Evolutionary conservation across 2,888 invertebrate species (phyloP), one percentile per base, ranked within the genome.

Genomic region (Dysmachus trigonus): DNA sequence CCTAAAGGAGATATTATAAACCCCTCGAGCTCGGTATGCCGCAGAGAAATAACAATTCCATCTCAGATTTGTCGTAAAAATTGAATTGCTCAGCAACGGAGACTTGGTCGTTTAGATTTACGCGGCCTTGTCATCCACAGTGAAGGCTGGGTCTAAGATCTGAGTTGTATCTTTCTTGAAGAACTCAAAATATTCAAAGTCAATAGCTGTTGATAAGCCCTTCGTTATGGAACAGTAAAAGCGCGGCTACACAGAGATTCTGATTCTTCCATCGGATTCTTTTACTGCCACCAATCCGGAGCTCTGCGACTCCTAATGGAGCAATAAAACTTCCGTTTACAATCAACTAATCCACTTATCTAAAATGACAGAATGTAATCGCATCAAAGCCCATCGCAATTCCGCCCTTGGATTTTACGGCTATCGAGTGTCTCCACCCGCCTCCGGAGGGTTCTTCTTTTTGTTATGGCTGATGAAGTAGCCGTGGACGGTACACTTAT

Each of bases 321-420:
- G 74, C 87, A 85, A 87, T 87, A 87, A 87, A 87, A 87, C 74
- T 87, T 41, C 87, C 76, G 86, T 86, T 87, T 87, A 87, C 87
- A 87, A 86, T 85, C 81, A 86, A 81, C 87, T 87, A 87, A 87
- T 87, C 86, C 85, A 86, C 87, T 87, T 87, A 87, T 86, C 86
- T 85, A 72, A 85, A 87, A 87, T 85, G 86, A 86, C 87, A 87
- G 84, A 84, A 87, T 76, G 87, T 84, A 85, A 87, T 73, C 85
- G 86, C 72, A 85, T 85, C 83, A 72, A 41, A 41, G 71, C 83
- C 72, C 83, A 83, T 83, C 71, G 79, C 81, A 85, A 62, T 41
- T 72, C 72, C 38, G 71, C 41, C 35, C 41, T 72, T 22, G 72
- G 83, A 83, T 83, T 83, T 83, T 83, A 83, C 83, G 83, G 72